Conservation (phyloP, 2,113 vertebrate genomes). For the Neodontobutis hainanensis region DNA sequence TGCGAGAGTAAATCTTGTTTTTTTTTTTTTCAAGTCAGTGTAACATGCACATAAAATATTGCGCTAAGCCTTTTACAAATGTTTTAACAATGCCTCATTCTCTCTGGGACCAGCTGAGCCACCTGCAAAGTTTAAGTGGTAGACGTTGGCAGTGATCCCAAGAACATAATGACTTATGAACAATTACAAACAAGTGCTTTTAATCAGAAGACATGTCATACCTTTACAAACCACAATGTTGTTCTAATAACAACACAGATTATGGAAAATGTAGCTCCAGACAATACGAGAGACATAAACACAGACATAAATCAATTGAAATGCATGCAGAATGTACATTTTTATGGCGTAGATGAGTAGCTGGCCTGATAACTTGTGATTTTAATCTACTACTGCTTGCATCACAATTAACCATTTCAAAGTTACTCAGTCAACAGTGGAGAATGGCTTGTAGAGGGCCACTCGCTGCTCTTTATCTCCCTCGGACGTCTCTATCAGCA, state of each 20-base stretch:
- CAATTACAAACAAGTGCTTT: slow-evolving; percentile 45
- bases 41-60: slow-evolving; percentile 29
- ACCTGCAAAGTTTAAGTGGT: slow-evolving; percentile 51
- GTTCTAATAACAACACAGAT: neutral
- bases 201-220: slow-evolving; percentile 21
- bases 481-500: slow-evolving; percentile 48
- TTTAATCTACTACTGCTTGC: slow-evolving; percentile 16
- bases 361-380: slow-evolving; percentile 18
- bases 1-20: slow-evolving; percentile 3
- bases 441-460: slow-evolving; percentile 10
- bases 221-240: neutral
- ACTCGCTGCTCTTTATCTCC: slow-evolving; percentile 29
- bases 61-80: slow-evolving; percentile 35
- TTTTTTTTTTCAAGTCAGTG: slow-evolving; percentile 28
- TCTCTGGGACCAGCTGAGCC: slow-evolving; percentile 31
- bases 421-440: slow-evolving; percentile 18
- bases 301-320: slow-evolving; percentile 24
- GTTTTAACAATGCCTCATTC: slow-evolving; percentile 14
- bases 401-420: slow-evolving; percentile 40
- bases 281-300: neutral
- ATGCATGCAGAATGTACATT: neutral
- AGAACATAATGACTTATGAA: slow-evolving; percentile 29
- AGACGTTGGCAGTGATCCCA: slow-evolving; percentile 49
- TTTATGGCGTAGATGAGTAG: neutral
- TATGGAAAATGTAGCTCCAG: neutral